Conservation (phyloP, 2,888 invertebrate genomes). For the Cryptus armator region DNA sequence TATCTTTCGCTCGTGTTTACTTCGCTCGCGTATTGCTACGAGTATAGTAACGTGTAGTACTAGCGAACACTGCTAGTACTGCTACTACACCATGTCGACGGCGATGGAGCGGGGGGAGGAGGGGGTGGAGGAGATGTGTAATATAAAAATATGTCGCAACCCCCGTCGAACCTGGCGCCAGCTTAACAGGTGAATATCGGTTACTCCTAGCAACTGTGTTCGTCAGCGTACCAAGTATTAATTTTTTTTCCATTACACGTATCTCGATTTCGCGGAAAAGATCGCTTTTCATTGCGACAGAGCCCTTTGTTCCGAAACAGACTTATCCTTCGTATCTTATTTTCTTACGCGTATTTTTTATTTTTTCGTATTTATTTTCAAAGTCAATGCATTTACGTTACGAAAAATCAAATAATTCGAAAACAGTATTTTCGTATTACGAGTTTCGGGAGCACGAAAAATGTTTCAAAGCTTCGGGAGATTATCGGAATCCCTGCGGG, state of each 20-base stretch:
- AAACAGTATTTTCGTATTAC: neutral
- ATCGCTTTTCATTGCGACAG: neutral
- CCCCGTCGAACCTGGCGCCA: conserved; percentile 18
- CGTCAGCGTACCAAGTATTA: neutral
- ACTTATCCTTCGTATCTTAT: neutral
- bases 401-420: neutral
- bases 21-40: conserved; percentile 2
- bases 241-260: neutral
- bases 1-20: conserved; percentile 9
- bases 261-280: neutral
- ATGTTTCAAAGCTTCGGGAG: neutral
- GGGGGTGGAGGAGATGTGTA: neutral
- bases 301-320: neutral
- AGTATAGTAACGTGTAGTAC: conserved; percentile 16
- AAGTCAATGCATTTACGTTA: neutral
- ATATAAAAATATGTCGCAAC: conserved; percentile 12
- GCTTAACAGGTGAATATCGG: conserved; percentile 19
- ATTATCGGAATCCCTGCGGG: neutral
- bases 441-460: neutral
- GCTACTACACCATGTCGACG: neutral
- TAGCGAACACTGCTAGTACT: neutral
- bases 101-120: neutral
- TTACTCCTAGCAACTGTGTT: neutral
- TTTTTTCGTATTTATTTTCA: neutral
- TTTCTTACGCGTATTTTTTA: neutral